A percentile compares a stretch with the other conserved stretches of the same genome.
Conservation (phyloP, 2,797 vertebrate genomes). For the Cirrhinus molitorella region DNA sequence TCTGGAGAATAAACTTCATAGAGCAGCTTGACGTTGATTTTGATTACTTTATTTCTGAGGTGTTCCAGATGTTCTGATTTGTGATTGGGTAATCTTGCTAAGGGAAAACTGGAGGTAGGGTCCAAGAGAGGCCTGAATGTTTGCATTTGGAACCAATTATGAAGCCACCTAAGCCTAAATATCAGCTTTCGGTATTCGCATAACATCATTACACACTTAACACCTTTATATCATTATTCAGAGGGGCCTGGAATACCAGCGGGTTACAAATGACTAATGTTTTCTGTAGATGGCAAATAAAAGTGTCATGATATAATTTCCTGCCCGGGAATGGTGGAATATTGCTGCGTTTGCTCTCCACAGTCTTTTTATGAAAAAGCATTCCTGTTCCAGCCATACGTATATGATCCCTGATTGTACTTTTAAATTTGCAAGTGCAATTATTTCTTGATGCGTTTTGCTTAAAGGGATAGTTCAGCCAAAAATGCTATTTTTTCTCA, state of each 20-base stretch:
- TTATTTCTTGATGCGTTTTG: not conserved
- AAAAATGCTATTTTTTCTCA: too few relatives aligned
- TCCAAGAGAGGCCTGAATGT: conserved; percentile 65
- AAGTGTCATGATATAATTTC: conserved; percentile 44
- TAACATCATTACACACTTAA: conserved; percentile 49
- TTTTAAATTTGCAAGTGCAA: not conserved
- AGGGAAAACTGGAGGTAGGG: conserved; percentile 61
- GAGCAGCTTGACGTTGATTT: conserved; percentile 76
- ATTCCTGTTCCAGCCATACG: conserved; percentile 17
- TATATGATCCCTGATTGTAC: not conserved
- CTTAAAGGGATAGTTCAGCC: too few relatives aligned
- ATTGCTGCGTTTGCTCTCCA: not conserved
- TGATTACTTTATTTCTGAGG: conserved; percentile 80
- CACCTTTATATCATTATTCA: conserved; percentile 49
- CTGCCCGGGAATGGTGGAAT: not conserved
- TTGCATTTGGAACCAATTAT: conserved; percentile 71
- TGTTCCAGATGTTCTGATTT: conserved; percentile 79
- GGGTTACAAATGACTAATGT: conserved; percentile 32
- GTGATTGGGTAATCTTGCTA: conserved; percentile 64
- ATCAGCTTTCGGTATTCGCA: conserved; percentile 53
- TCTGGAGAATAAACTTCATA: conserved; percentile 74
- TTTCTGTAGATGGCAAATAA: conserved; percentile 39
- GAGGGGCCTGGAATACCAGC: conserved; percentile 18
- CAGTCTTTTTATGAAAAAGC: not conserved
- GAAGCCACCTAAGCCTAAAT: conserved; percentile 56